These are phyloP conservation scores for Psittacula cyanocephala DNA, from an alignment of 2,113 vertebrate species.

Conservation along the genomic window DNA sequence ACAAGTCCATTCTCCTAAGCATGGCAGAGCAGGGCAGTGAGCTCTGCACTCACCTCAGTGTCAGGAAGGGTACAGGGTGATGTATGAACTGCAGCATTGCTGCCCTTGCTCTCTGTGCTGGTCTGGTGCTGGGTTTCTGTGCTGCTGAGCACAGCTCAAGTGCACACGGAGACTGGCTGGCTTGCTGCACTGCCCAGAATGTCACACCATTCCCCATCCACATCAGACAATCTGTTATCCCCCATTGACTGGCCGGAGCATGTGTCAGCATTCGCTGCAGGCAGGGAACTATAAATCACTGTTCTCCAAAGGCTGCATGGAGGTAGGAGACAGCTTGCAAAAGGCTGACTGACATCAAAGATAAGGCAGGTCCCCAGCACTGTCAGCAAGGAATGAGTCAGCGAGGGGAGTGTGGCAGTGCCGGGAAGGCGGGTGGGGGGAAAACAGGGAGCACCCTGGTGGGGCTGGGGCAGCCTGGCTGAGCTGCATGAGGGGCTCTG, in stretches of 20 bases:
- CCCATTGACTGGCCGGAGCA: not conserved
- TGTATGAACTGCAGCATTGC: not conserved
- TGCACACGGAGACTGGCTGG: not conserved
- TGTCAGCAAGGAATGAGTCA: not conserved
- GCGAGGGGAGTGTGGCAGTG: not conserved
- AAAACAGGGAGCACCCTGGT: not conserved
- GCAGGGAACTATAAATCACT: not conserved
- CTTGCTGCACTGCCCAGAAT: not conserved
- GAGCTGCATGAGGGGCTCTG: fast-evolving
- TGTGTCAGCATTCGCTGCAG: fast-evolving
- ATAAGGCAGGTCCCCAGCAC: not conserved
- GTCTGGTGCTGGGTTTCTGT: fast-evolving
- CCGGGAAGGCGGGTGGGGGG: not conserved
- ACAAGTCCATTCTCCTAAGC: fast-evolving
- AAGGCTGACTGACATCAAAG: not conserved
- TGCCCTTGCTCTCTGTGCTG: not conserved
- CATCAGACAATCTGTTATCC: fast-evolving
- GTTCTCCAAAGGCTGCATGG: not conserved
- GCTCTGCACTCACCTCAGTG: not conserved
- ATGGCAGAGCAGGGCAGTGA: not conserved
- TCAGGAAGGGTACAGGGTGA: fast-evolving
- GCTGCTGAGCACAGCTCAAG: not conserved
- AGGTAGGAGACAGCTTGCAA: not conserved
- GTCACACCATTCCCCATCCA: fast-evolving
- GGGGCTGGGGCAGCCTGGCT: not conserved